phyloP scores from a whole-genome alignment of 2,797 vertebrate species.

The Pygocentrus nattereri region DNA sequence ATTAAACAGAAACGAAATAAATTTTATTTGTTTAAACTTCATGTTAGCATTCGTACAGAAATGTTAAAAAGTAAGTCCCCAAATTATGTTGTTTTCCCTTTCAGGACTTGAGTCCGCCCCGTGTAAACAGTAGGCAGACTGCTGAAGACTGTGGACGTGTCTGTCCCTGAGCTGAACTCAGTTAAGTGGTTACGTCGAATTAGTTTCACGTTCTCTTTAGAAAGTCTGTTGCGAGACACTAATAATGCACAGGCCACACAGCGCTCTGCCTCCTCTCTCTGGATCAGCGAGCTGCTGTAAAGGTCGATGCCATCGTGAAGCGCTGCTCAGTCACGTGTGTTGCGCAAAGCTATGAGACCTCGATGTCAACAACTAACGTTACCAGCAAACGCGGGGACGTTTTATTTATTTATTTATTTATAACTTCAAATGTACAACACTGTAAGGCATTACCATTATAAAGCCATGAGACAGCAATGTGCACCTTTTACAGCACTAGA shows the following conservation, averaged over 20 bases:
- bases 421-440: too few species aligned
- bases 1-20: neutral
- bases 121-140: slow-evolving; percentile 1
- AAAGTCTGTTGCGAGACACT: neutral
- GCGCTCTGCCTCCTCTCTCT: neutral
- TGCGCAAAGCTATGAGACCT: neutral
- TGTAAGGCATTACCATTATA: too few species aligned
- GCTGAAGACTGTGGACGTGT: slow-evolving; percentile 1
- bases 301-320: neutral
- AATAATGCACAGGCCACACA: neutral
- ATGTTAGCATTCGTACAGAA: neutral
- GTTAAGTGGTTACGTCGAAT: too few species aligned
- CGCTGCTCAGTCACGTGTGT: slow-evolving; percentile 13
- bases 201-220: neutral
- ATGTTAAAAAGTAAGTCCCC: neutral
- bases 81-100: neutral
- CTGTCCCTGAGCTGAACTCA: neutral
- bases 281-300: neutral
- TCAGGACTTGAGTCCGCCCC: neutral
- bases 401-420: too few species aligned
- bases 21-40: neutral
- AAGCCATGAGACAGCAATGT: too few species aligned
- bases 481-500: too few species aligned
- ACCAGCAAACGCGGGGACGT: neutral
- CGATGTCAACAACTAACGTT: neutral